Percentiles rank a stretch among this genome's conserved stretches.
Conservation (phyloP, 1,140 invertebrate species). For the Probaryconus sp. region DNA sequence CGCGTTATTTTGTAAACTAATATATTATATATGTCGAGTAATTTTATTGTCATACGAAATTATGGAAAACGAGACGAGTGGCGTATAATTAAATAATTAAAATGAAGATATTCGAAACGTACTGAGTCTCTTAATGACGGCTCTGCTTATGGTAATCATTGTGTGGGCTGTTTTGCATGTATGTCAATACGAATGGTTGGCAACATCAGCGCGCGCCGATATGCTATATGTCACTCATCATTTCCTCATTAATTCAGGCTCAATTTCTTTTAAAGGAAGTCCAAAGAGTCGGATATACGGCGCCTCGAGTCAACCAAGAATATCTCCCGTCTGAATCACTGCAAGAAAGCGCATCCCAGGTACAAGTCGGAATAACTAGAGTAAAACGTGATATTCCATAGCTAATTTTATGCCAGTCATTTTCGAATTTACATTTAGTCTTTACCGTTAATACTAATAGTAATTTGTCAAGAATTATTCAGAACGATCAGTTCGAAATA, state of each 20-base stretch:
- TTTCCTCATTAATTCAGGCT: conserved; percentile 67
- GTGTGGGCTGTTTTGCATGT: conserved; percentile 46
- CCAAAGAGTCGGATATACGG: conserved; percentile 67
- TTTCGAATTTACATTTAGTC: too few relatives aligned
- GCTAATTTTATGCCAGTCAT: too few relatives aligned
- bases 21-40: conserved; percentile 14
- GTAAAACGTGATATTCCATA: too few relatives aligned
- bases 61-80: background rate
- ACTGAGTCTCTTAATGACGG: conserved; percentile 29
- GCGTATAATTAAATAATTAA: conserved; percentile 44
- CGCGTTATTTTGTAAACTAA: conserved; percentile 14
- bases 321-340: conserved; percentile 71
- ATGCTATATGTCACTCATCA: conserved; percentile 63
- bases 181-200: conserved; percentile 24
- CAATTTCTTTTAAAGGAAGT: conserved; percentile 66
- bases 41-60: conserved; percentile 30
- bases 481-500: too few relatives aligned
- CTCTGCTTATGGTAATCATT: conserved; percentile 51
- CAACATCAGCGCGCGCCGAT: conserved; percentile 24
- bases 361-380: too few relatives aligned
- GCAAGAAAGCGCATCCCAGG: conserved; percentile 14
- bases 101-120: conserved; percentile 49
- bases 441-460: too few relatives aligned
- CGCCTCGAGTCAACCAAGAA: conserved; percentile 68
- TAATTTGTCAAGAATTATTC: too few relatives aligned